Percentiles rank a stretch among this genome's conserved stretches.
Evolutionary conservation across 2,113 vertebrate species (phyloP).

Genomic region (Protobothrops flavoviridis): DNA sequence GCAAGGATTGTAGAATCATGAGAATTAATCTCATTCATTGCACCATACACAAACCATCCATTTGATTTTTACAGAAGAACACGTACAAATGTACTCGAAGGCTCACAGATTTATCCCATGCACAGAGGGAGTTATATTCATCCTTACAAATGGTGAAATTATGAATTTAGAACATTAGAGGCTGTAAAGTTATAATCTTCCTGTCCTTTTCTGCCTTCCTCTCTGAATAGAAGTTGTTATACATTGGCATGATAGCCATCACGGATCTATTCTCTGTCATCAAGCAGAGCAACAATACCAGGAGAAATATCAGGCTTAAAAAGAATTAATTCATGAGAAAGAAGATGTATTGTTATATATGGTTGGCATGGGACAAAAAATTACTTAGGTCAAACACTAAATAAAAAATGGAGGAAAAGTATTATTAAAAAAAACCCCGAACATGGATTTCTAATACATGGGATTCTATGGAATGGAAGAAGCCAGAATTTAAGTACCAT

Average conservation of each 20-base stretch:
- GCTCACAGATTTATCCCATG: not conserved
- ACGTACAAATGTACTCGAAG: not conserved
- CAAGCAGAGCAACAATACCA: not conserved
- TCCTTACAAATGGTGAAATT: not conserved
- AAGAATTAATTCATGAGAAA: constrained; percentile 19
- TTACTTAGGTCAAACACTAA: not conserved
- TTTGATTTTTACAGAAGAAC: not conserved
- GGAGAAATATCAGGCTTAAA: constrained; percentile 37
- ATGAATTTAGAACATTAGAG: not conserved
- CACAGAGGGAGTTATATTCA: not conserved
- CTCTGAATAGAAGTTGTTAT: constrained; percentile 15
- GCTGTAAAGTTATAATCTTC: not conserved
- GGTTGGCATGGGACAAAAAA: not conserved
- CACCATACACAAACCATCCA: not conserved
- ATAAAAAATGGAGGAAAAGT: not conserved
- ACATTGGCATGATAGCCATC: constrained; percentile 42
- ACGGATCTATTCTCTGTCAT: constrained; percentile 10
- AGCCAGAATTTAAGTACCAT: not conserved
- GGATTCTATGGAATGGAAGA: not conserved
- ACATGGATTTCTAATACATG: not conserved
- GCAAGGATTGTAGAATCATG: not conserved
- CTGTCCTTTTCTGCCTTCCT: not conserved
- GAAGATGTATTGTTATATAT: constrained; percentile 3
- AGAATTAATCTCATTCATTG: not conserved
- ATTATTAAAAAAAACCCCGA: not conserved